A percentile compares a stretch with the other conserved stretches of the same genome.
Conservation (phyloP, 2,113 vertebrate species). For the Aptenodytes patagonicus region DNA sequence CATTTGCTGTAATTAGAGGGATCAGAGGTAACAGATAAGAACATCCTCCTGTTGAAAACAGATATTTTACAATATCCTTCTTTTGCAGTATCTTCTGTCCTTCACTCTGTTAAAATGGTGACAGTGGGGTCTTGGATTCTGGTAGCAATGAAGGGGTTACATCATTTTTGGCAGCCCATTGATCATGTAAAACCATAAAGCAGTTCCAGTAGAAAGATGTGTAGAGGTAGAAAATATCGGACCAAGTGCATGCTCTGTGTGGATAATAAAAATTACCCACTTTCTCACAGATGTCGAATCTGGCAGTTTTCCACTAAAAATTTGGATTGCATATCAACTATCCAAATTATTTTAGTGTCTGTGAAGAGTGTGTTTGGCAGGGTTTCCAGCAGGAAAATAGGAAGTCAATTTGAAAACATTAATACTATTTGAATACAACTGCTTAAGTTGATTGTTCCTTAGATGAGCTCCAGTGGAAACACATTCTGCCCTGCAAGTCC, state of each 20-base stretch:
- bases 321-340: slow-evolving; percentile 81
- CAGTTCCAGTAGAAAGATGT: slow-evolving; percentile 58
- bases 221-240: slow-evolving; percentile 72
- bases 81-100: no score
- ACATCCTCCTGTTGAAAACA: background rate
- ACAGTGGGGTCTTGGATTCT: background rate
- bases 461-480: slow-evolving; percentile 58
- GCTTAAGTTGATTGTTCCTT: slow-evolving; percentile 72
- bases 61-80: background rate
- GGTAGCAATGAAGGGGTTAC: slow-evolving; percentile 63
- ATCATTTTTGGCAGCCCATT: slow-evolving; percentile 44
- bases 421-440: slow-evolving; percentile 80
- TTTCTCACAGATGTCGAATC: slow-evolving; percentile 84
- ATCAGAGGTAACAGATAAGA: background rate
- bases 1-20: background rate
- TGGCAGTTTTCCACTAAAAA: slow-evolving; percentile 82
- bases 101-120: background rate
- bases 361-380: slow-evolving; percentile 79
- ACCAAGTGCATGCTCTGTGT: slow-evolving; percentile 72
- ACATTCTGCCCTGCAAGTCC: slow-evolving; percentile 23
- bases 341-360: slow-evolving; percentile 83
- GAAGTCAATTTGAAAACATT: slow-evolving; percentile 80
- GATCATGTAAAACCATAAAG: slow-evolving; percentile 45
- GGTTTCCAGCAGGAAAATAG: slow-evolving; percentile 76
- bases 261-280: slow-evolving; percentile 82